These are phyloP conservation scores for Colossoma macropomum DNA, from an alignment of 2,113 vertebrate species.

Conservation along the genomic window DNA sequence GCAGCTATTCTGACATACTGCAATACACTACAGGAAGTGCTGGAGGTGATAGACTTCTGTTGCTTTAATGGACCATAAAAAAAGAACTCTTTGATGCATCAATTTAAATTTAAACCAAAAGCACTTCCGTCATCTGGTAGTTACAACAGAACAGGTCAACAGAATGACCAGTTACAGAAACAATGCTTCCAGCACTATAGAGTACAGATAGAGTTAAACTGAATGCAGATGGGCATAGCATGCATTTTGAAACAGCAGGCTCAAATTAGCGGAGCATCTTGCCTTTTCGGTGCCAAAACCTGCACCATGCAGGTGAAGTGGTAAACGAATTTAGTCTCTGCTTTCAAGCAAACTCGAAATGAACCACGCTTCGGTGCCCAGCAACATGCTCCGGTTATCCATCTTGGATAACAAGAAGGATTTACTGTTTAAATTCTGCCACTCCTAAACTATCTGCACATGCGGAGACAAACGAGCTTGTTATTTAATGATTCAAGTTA, in stretches of 20 bases:
- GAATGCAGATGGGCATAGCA: not conserved
- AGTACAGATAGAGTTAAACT: too few relatives aligned
- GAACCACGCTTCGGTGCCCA: not conserved
- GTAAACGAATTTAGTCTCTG: not conserved
- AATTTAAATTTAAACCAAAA: too few relatives aligned
- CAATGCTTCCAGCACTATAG: too few relatives aligned
- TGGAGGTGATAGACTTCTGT: too few relatives aligned
- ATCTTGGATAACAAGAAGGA: conserved; percentile 9
- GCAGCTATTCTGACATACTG: too few relatives aligned
- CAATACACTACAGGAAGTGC: too few relatives aligned
- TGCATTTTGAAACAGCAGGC: not conserved
- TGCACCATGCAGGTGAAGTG: not conserved
- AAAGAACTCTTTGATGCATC: too few relatives aligned
- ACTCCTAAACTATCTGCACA: conserved; percentile 28
- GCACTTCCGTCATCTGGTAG: too few relatives aligned
- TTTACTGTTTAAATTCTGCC: not conserved
- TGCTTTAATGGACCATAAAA: too few relatives aligned
- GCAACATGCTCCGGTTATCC: not conserved
- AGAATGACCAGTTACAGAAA: too few relatives aligned
- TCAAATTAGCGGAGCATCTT: not conserved
- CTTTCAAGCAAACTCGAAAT: conserved; percentile 2
- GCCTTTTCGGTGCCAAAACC: not conserved
- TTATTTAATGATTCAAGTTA: conserved; percentile 59
- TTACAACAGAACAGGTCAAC: too few relatives aligned
- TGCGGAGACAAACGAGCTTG: conserved; percentile 37